These are phyloP conservation scores for Synanthedon formicaeformis DNA, from an alignment of 2,888 invertebrate genomes.

Conservation along the genomic window DNA sequence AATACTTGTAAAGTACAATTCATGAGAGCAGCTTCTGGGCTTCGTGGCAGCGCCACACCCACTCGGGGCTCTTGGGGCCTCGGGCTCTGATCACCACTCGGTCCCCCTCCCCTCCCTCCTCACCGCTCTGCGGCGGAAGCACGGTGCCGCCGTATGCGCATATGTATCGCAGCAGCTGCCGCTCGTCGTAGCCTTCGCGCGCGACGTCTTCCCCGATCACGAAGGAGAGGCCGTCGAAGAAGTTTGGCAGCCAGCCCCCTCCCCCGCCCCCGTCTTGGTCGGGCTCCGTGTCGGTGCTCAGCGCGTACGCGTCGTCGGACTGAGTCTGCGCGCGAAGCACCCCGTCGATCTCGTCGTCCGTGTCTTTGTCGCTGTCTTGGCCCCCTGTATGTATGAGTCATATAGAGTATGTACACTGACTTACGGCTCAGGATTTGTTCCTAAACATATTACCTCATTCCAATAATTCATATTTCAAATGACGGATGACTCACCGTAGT, in stretches of 20 bases:
- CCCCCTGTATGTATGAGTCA: too few species aligned
- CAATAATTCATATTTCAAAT: too few species aligned
- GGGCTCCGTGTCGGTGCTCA: conserved; percentile 4
- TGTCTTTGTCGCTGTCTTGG: conserved; percentile 14
- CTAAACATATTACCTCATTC: too few species aligned
- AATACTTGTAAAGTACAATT: too few species aligned
- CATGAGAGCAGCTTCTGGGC: conserved; percentile 5
- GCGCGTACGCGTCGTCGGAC: conserved; percentile 7
- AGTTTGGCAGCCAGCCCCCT: conserved; percentile 36
- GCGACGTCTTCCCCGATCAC: conserved; percentile 24
- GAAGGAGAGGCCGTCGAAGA: conserved; percentile 62
- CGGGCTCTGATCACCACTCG: conserved; percentile 16
- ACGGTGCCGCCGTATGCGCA: conserved; percentile 73
- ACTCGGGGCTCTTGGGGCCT: conserved; percentile 57
- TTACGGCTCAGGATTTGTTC: too few species aligned
- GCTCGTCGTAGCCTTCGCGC: conserved; percentile 32
- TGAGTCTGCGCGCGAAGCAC: conserved; percentile 27
- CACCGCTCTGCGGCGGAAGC: conserved; percentile 3
- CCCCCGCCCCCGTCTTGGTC: not conserved
- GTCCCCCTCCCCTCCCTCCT: conserved; percentile 18
- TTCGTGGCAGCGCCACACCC: conserved; percentile 74
- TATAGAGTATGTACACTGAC: too few species aligned
- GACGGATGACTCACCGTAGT: too few species aligned
- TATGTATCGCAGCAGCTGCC: conserved; percentile 59
- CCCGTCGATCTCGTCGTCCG: conserved; percentile 74